Conservation (phyloP, 2,113 vertebrate genomes). For the Labeo rohita region DNA sequence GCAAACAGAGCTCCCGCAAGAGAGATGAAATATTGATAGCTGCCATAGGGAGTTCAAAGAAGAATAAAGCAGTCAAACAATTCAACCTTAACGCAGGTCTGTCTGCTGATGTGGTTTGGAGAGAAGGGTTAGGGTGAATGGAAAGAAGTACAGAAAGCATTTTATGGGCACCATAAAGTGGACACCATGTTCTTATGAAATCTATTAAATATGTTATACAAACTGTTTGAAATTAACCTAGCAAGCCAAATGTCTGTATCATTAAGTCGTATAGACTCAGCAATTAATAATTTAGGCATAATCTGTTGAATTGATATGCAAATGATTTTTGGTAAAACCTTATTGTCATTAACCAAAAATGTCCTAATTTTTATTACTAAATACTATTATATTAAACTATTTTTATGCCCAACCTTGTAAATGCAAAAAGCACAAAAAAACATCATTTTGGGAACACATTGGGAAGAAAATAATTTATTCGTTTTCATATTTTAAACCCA, state of each 20-base stretch:
- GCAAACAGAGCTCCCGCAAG: slow-evolving; percentile 4
- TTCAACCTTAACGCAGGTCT: not conserved
- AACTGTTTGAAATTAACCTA: no score
- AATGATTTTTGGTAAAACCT: not conserved
- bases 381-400: not conserved
- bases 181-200: no score
- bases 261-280: no score
- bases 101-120: not conserved
- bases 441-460: not conserved
- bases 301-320: not conserved
- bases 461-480: not conserved
- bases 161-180: not conserved
- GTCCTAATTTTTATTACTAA: not conserved
- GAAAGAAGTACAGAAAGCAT: not conserved
- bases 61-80: slow-evolving; percentile 25
- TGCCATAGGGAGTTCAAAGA: slow-evolving; percentile 26
- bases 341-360: not conserved
- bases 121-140: not conserved
- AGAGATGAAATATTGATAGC: slow-evolving; percentile 43
- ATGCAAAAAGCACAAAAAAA: not conserved
- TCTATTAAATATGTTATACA: no score
- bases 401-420: not conserved
- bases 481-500: not conserved
- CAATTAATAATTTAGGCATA: not conserved
- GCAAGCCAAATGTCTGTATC: no score